Base-by-base conservation (phyloP, 2,113 vertebrate species). In the Physeter macrocephalus region DNA sequence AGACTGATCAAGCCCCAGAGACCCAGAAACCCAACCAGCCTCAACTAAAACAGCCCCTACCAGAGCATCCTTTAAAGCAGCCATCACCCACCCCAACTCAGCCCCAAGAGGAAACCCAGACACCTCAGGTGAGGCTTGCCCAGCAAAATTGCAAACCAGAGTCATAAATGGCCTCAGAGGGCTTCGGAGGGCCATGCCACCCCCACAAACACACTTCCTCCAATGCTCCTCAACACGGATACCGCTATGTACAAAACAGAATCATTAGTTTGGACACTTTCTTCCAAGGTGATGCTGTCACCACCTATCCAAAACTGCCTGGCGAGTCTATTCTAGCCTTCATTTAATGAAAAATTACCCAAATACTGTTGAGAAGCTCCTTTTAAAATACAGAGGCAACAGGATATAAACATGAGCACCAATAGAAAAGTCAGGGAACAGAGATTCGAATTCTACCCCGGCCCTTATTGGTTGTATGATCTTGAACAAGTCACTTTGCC, bases 91-190 rank as follows among this genome's bases (percentile, higher is more conserved):
- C 84, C 3, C 93, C 96, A 31, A 21, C 93, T 71, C 77, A 95
- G 25, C 92, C 92, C 27, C 69, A 93, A 74, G 96, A 92, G 11
- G 97, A 97, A 25, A 34, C 31, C 8, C 90, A 88, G 49, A 69
- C 93, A 17, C 94, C 93, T 74, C 96, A 90, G 94, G 96, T 98
- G 86, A 98, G 90, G 29, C 41, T 46, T 39, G 15, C 39, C n/a
- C 12, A 31, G 29, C 14, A 71, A 74, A n/a, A 62, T 69, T 67
- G 31, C 29, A 77, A 39, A 41, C 57, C 27, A 13, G 59, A 84
- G 9, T 93, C 20, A 49, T 6, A 27, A 43, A 41, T n/a, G 59
- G 36, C 1, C 27, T 87, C 13, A 34, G 59, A 69, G 18, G 17
- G 31, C 34, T 14, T 23, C 12, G 31, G 41, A 81, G 10, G 34